Evolutionary conservation across 2,888 invertebrate species (phyloP), one percentile per base, ranked within the genome.

Genomic region (Drosophila nigritarsus): DNA sequence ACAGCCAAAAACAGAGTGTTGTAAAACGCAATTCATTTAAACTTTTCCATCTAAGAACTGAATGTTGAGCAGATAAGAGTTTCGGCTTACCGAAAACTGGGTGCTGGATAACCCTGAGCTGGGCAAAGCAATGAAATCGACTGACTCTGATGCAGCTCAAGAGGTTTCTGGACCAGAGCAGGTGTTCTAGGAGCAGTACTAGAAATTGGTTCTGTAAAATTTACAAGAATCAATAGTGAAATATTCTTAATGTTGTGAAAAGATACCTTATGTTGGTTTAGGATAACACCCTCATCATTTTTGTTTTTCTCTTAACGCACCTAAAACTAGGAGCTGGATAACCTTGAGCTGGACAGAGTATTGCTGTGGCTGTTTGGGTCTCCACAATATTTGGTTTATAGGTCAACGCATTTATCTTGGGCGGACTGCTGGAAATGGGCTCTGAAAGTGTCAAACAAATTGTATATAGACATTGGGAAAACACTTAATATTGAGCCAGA

Each of bases 341-440:
- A 38, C 95, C 96, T 93, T 96, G 96, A n/a, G 96, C 96, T 60
- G 96, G 96, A 93, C 96, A 96, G 80, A 96, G 93, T 80, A 96
- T 93, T 27, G 96, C 95, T 69, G 95, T 94, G 89, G 94, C 94
- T 83, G 91, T 90, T 74, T 93, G 92, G 81, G 94, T 86, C 78
- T 93, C 92, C 80, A 91, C 83, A n/a, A 87, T 63, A 61, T 92
- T 91, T 0, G 93, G 92, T 36, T 92, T 92, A 67, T 92, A 93
- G 58, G 94, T 94, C 75, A 94, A 76, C 2, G 94, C 90, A 65
- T 94, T 94, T 45, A 94, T 93, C 82, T 94, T 94, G 2, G 95
- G 94, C 13, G 94, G 93, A 30, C 93, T 93, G 80, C 94, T 94
- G 69, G 94, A 94, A 65, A 94, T 93, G 27, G 95, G 95, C 84